Evolutionary conservation across 2,113 vertebrate genomes (phyloP).

Genomic region (Stegastes partitus): DNA sequence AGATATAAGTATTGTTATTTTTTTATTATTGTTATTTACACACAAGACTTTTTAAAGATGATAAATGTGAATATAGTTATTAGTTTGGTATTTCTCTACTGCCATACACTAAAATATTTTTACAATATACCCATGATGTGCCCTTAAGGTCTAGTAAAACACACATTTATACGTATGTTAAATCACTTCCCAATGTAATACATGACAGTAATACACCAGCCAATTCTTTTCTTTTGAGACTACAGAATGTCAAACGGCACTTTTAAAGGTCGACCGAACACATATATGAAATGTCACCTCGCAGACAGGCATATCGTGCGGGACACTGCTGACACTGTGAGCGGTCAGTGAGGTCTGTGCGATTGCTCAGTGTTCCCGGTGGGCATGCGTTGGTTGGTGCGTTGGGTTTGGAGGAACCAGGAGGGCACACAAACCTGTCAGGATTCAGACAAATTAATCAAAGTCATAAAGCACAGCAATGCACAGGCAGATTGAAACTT

Average conservation of each 20-base stretch:
- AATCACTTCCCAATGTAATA: not conserved
- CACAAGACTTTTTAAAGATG: not conserved
- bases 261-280: constrained; percentile 28
- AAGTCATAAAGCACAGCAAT: not conserved
- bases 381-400: constrained; percentile 85
- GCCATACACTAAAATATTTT: not conserved
- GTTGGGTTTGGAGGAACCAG: constrained; percentile 87
- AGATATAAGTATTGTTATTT: too few species aligned
- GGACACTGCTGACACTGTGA: constrained; percentile 90
- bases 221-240: not conserved
- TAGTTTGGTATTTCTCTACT: not conserved
- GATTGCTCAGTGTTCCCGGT: constrained; percentile 86
- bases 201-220: not conserved
- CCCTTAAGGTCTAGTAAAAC: not conserved
- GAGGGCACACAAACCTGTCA: constrained; percentile 87
- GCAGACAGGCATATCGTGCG: constrained; percentile 84
- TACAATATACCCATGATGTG: not conserved
- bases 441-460: not conserved
- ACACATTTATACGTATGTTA: not conserved
- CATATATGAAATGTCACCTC: constrained; percentile 78
- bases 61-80: not conserved
- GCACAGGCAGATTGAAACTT: not conserved
- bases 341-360: constrained; percentile 85
- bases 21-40: too few species aligned
- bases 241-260: not conserved